phyloP scores from a whole-genome alignment of 1,140 invertebrate species.

The Calycopis cecrops region DNA sequence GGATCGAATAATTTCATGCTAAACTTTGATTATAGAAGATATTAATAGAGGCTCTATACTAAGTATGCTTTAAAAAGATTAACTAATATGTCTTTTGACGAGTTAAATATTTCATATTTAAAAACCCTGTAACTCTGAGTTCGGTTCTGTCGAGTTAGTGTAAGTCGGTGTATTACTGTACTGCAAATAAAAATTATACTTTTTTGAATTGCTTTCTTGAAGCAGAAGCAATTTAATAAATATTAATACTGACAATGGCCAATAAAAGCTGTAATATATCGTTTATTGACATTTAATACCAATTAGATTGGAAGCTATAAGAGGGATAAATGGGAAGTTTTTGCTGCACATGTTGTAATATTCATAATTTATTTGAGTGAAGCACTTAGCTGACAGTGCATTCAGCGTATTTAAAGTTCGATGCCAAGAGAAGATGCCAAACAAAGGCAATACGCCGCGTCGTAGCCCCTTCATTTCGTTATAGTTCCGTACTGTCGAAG shows the following conservation, averaged over 20 bases:
- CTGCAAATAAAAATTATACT: too few species aligned
- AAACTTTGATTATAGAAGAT: too few species aligned
- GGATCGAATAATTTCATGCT: too few species aligned
- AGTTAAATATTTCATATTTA: too few species aligned
- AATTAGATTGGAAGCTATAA: conserved; percentile 20
- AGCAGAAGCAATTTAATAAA: too few species aligned
- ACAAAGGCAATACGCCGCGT: conserved; percentile 61
- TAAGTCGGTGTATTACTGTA: too few species aligned
- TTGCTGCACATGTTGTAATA: conserved; percentile 42
- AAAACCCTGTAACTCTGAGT: too few species aligned
- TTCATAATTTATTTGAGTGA: conserved; percentile 54
- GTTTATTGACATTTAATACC: conserved; percentile 5
- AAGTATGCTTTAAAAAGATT: too few species aligned
- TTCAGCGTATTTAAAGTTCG: conserved; percentile 48
- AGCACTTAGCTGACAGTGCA: conserved; percentile 60
- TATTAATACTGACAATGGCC: neutral
- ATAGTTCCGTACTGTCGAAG: conserved; percentile 54
- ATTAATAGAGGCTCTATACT: too few species aligned
- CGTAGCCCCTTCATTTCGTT: conserved; percentile 35
- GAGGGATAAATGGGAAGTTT: conserved; percentile 35
- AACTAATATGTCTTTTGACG: too few species aligned
- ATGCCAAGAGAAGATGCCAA: conserved; percentile 71
- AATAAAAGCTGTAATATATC: neutral
- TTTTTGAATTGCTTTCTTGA: too few species aligned
- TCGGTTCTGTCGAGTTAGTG: too few species aligned